Evolutionary conservation across 2,797 vertebrate genomes (phyloP), one percentile per base, ranked within the genome.

Genomic region (Synaphobranchus kaupii): DNA sequence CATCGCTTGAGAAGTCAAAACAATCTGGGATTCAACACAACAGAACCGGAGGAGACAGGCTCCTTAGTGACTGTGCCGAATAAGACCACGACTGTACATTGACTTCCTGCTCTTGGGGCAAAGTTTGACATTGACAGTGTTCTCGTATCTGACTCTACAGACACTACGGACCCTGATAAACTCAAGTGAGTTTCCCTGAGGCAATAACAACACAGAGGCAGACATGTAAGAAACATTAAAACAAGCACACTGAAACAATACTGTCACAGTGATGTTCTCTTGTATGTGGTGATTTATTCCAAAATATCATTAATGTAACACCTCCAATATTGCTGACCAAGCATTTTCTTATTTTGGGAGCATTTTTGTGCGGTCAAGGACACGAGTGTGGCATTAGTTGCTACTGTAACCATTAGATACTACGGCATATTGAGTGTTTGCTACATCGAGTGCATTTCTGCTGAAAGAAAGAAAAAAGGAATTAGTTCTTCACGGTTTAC

Each of bases 1-100:
- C 97, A 92, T 97, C 97, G 92, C 93, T 97, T 96, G 98, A 98
- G 98, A 97, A 96, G 98, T 99, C 98, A 99, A 99, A 98, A 98
- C 98, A 97, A 99, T 99, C 98, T 99, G 98, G 97, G 98, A 99
- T 98, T 98, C 97, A 98, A 99, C 98, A 98, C 95, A 98, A 96
- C 94, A 96, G 91, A 95, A 50, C 82, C 93, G 94, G 94, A 91
- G 86, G 97, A 98, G 91, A 98, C 94, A 25, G 96, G 97, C 95
- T 92, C 93, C 93, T 96, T 96, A 96, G 94, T 94, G 92, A 87
- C 89, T 68, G 66, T 47, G 39, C 28, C 66, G 60, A 9, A 31
- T 52, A 84, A 66, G 54, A 85, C 34, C 50, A 71, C 60, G 88
- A 28, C 47, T 28, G 86, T 60, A 82, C 56, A 88, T 66, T 39